Conservation (phyloP, 1,140 invertebrate species). For the Drosophila pallidifrons region DNA sequence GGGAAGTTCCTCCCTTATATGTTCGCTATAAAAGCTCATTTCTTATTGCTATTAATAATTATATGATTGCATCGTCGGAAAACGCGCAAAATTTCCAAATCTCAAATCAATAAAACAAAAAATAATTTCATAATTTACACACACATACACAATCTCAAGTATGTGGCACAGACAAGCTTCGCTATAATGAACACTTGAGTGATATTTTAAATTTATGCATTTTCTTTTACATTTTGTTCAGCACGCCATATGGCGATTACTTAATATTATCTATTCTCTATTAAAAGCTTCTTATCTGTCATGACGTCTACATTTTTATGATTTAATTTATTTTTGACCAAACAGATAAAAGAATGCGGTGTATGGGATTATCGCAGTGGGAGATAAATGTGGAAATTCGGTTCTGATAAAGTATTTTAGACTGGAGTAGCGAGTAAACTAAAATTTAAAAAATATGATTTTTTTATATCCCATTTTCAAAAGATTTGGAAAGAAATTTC, state of each 20-base stretch:
- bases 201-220: constrained; percentile 4
- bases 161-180: not conserved
- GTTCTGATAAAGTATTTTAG: not conserved
- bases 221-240: not conserved
- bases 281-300: constrained; percentile 35
- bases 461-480: too few relatives aligned
- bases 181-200: constrained; percentile 1
- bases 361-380: constrained; percentile 27
- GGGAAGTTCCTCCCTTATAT: not conserved
- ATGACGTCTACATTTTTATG: constrained; percentile 24
- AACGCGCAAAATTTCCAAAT: not conserved
- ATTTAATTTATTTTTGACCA: constrained; percentile 14
- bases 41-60: constrained; percentile 26
- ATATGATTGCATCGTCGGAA: constrained; percentile 4
- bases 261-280: constrained; percentile 6
- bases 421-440: too few relatives aligned
- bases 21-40: constrained; percentile 21
- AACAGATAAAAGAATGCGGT: constrained; percentile 10
- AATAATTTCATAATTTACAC: not conserved
- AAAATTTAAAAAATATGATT: too few relatives aligned
- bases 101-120: constrained; percentile 4
- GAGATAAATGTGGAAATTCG: constrained; percentile 22
- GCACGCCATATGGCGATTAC: constrained; percentile 37
- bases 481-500: too few relatives aligned
- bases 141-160: not conserved